These are phyloP conservation scores for Cottus gobio DNA, from an alignment of 2,113 vertebrate species.

Conservation along the genomic window DNA sequence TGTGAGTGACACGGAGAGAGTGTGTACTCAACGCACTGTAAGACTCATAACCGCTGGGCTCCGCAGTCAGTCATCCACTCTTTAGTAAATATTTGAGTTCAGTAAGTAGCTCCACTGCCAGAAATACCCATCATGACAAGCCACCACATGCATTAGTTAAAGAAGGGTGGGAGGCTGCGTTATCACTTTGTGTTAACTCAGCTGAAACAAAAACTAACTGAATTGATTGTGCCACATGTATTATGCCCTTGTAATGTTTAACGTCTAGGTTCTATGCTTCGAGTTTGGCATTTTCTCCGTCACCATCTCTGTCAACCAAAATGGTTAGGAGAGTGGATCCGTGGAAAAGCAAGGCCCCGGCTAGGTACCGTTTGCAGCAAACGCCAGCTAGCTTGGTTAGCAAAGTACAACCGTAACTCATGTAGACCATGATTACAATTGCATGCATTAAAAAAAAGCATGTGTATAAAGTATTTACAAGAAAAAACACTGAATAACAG, in stretches of 20 bases:
- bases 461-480: too few relatives aligned
- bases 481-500: too few relatives aligned
- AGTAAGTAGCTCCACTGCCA: background rate
- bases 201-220: background rate
- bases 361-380: background rate
- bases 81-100: constrained; percentile 8
- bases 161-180: background rate
- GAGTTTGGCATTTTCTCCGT: too few relatives aligned
- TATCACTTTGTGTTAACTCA: background rate
- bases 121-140: background rate
- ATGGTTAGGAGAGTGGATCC: too few relatives aligned
- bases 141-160: background rate
- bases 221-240: background rate
- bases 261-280: background rate
- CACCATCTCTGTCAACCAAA: too few relatives aligned
- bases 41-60: constrained; percentile 27
- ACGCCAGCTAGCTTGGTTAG: background rate
- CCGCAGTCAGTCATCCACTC: constrained; percentile 21
- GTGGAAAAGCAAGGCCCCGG: too few relatives aligned
- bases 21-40: constrained; percentile 5
- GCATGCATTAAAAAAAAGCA: background rate
- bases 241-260: background rate
- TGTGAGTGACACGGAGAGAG: background rate
- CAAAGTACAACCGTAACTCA: background rate
- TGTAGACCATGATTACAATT: background rate